These are phyloP conservation scores for Sturnus vulgaris DNA, from an alignment of 2,113 vertebrate genomes.

Conservation along the genomic window DNA sequence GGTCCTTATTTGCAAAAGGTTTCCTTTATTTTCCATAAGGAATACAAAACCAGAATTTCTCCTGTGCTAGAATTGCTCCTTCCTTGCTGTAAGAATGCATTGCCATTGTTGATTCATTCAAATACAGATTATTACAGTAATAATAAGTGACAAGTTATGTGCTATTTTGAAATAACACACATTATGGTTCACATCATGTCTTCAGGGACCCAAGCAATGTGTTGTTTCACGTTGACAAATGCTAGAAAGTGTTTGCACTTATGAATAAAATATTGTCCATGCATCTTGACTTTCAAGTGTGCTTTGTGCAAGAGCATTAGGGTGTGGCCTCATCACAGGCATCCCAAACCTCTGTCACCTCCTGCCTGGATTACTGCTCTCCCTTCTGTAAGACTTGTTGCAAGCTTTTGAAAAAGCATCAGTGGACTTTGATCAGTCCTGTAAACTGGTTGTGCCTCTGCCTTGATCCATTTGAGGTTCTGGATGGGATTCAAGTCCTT, in stretches of 20 bases:
- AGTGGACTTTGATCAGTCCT: not conserved
- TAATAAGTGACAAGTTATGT: conserved; percentile 47
- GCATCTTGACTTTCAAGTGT: not conserved
- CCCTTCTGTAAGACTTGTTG: not conserved
- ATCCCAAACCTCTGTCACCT: not conserved
- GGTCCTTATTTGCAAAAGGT: conserved; percentile 27
- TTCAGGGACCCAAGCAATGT: conserved; percentile 31
- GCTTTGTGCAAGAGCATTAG: not conserved
- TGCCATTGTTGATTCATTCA: conserved; percentile 4
- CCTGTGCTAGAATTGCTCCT: not conserved
- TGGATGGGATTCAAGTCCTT: not conserved
- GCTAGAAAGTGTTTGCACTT: not conserved
- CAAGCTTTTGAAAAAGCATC: not conserved
- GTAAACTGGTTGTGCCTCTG: not conserved
- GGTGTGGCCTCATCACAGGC: not conserved
- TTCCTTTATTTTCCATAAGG: conserved; percentile 52
- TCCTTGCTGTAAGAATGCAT: not conserved
- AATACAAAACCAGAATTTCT: conserved; percentile 7
- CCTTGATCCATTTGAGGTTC: not conserved
- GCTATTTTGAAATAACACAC: conserved; percentile 55
- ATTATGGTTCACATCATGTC: conserved; percentile 50
- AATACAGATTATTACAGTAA: conserved; percentile 14
- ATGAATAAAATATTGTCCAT: not conserved
- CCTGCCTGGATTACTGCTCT: not conserved
- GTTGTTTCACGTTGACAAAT: conserved; percentile 26